Evolutionary conservation across 2,888 invertebrate species (phyloP).

Genomic region (Amphipoea lucens): DNA sequence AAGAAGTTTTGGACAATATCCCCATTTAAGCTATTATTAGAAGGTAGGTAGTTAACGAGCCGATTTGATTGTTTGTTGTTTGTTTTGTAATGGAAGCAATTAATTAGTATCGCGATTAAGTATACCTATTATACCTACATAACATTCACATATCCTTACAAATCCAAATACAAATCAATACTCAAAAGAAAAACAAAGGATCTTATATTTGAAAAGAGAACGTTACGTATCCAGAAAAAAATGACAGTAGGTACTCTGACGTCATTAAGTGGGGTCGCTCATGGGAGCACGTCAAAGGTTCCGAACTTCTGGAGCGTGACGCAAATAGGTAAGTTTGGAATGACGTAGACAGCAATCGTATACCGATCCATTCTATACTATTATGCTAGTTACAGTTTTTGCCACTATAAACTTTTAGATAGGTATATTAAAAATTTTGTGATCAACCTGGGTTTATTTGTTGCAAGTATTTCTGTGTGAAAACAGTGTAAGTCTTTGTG

Average conservation of each 20-base stretch:
- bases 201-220: slow-evolving; percentile 1
- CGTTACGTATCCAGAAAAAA: slow-evolving; percentile 1
- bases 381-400: too few relatives aligned
- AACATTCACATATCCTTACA: background rate
- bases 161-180: background rate
- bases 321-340: slow-evolving; percentile 33
- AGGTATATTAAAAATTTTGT: background rate
- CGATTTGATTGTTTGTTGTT: too few relatives aligned
- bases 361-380: background rate
- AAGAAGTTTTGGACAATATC: background rate
- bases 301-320: slow-evolving; percentile 43
- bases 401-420: background rate
- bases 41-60: background rate
- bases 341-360: slow-evolving; percentile 29
- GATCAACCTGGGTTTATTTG: background rate
- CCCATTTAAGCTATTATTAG: background rate
- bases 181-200: background rate
- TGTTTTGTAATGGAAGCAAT: background rate
- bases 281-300: slow-evolving; percentile 37
- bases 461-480: too few relatives aligned
- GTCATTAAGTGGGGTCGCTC: slow-evolving; percentile 23
- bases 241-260: slow-evolving; percentile 17
- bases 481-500: background rate
- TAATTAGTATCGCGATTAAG: background rate
- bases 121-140: background rate